Conservation (phyloP, 2,113 vertebrate species). For the Mesitornis unicolor region DNA sequence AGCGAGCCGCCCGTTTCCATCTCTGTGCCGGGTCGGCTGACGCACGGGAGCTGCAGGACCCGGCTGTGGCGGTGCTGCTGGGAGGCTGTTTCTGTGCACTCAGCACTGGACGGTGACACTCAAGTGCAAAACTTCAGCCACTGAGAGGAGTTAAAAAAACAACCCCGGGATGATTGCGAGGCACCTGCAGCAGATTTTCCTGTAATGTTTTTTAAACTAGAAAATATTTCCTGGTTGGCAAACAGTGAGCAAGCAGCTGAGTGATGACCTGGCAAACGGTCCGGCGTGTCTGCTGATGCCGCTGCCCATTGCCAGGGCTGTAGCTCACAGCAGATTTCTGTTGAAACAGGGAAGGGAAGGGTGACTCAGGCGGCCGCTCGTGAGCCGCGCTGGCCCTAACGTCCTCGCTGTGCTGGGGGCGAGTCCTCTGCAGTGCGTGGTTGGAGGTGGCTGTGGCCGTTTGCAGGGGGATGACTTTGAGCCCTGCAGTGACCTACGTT, state of each 20-base stretch:
- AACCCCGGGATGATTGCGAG: fast-evolving
- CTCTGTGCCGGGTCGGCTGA: no score
- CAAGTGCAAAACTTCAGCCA: background rate
- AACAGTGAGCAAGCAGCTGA: background rate
- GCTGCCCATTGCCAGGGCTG: background rate
- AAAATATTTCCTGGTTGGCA: background rate
- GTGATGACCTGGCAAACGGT: background rate
- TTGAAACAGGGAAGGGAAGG: background rate
- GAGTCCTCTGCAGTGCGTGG: no score
- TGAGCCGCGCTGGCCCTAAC: background rate
- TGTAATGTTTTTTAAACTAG: background rate
- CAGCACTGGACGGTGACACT: background rate
- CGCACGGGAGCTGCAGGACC: no score
- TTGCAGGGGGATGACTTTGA: fast-evolving
- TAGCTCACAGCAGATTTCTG: background rate
- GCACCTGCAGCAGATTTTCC: background rate
- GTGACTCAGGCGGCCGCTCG: background rate
- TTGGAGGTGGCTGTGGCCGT: fast-evolving
- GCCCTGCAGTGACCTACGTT: background rate
- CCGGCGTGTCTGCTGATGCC: background rate
- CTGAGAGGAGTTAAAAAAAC: background rate
- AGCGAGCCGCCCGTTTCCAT: no score
- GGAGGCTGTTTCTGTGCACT: background rate
- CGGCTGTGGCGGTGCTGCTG: background rate
- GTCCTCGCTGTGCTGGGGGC: fast-evolving